Base-by-base conservation (phyloP, 2,113 vertebrate genomes). In the Salvator merianae region DNA sequence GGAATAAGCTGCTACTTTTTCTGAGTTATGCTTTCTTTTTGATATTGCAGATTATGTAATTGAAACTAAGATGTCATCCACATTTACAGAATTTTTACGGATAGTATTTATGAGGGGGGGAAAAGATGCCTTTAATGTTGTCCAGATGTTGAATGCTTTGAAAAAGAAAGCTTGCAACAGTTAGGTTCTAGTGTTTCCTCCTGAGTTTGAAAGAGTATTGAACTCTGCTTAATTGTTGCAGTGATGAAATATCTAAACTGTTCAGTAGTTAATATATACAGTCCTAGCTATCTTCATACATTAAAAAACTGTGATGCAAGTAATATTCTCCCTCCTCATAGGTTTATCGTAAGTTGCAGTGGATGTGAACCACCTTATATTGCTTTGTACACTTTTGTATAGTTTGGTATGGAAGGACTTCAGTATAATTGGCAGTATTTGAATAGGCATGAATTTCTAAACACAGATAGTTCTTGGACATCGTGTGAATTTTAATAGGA, bases 191-290 rank as follows among this genome's bases (percentile, higher is more conserved):
- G 0, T 1, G 26, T 16, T 63, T 79, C 7, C 79, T 80, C n/a
- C n/a, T n/a, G 36, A 81, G 28, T 84, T 88, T 78, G 69, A 9
- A 1, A 7, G 74, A 5, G 5, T 70, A 77, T 77, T 75, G 34
- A 70, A 63, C 20, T 38, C 24, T 81, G 14, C 1, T 30, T 89
- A 82, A 75, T 75, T 62, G 30, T 55, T 13, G 77, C 43, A 71
- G 5, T 53, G 12, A 86, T 87, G 3, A 81, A 83, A 79, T 87
- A 90, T 82, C 70, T 73, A 70, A 43, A 83, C 82, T 66, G 28
- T 22, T 65, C 82, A 63, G 62, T 50, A 20, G 32, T n/a, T 36
- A 0, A 0, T 10, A 66, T 79, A 30, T 20, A 55, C 40, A 14
- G 53, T 14, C 34, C 9, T 34, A 12, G 5, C 4, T 68, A 8